phyloP scores from a whole-genome alignment of 2,113 vertebrate species.

The Elephas maximus region DNA sequence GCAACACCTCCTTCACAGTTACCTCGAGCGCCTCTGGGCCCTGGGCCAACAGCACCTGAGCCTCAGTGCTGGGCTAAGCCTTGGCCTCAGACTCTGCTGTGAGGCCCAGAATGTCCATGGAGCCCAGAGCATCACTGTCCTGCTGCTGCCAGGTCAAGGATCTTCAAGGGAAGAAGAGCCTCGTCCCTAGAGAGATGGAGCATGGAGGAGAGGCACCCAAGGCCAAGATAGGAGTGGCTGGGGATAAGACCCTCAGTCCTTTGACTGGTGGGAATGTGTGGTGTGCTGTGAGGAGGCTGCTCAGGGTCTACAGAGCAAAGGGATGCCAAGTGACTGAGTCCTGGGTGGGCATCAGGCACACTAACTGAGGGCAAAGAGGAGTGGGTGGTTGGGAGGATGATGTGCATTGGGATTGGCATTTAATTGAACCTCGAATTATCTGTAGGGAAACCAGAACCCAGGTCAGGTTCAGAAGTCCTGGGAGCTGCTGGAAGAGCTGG shows the following conservation, averaged over 20 bases:
- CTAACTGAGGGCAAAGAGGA: neutral
- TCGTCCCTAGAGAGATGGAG: neutral
- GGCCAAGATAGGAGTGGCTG: neutral
- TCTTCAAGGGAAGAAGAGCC: neutral
- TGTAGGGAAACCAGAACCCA: no score
- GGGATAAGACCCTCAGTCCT: neutral
- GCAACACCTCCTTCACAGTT: neutral
- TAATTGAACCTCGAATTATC: no score
- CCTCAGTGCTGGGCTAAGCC: neutral
- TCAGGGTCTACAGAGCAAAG: neutral
- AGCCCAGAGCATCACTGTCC: accelerated
- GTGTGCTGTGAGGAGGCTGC: neutral
- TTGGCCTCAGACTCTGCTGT: neutral
- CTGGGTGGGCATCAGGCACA: neutral
- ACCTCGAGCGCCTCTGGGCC: neutral
- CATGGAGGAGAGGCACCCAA: neutral
- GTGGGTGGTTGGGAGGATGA: neutral
- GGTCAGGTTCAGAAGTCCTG: no score
- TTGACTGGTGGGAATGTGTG: neutral
- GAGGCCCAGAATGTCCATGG: accelerated
- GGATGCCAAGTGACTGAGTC: neutral
- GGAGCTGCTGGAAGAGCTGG: neutral
- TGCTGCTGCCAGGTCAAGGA: neutral
- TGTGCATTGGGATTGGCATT: neutral
- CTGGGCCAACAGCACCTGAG: neutral